Conservation (phyloP, 2,888 invertebrate genomes). For the Acanthosepion lycidas region DNA sequence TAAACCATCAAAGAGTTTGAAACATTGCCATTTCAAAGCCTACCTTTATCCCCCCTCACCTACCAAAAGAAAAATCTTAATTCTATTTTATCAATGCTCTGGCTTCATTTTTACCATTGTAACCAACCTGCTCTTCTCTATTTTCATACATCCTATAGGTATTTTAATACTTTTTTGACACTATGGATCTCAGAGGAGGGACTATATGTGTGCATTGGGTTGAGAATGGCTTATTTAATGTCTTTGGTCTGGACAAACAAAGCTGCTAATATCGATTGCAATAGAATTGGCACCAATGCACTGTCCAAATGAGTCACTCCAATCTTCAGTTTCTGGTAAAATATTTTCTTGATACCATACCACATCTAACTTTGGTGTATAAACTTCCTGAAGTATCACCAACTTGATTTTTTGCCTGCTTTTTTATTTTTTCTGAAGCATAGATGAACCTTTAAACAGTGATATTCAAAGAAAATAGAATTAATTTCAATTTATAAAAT, state of each 20-base stretch:
- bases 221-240: conserved; percentile 6
- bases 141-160: too few relatives aligned
- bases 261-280: background rate
- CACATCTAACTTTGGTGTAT: too few relatives aligned
- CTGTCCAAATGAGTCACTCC: background rate
- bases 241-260: conserved; percentile 10
- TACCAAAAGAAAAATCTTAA: too few relatives aligned
- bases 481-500: too few relatives aligned
- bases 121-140: too few relatives aligned
- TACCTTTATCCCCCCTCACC: too few relatives aligned
- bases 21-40: too few relatives aligned
- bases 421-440: background rate
- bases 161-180: too few relatives aligned
- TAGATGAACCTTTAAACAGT: background rate
- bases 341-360: background rate
- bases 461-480: too few relatives aligned
- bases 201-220: background rate
- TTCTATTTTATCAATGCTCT: too few relatives aligned
- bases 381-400: background rate
- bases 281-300: conserved; percentile 11
- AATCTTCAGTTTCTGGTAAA: background rate
- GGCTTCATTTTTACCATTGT: too few relatives aligned
- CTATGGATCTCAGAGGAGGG: background rate
- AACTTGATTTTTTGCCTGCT: background rate
- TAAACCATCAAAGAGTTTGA: too few relatives aligned